Conservation (phyloP, 2,888 invertebrate genomes). For the Sarcophaga caerulescens region DNA sequence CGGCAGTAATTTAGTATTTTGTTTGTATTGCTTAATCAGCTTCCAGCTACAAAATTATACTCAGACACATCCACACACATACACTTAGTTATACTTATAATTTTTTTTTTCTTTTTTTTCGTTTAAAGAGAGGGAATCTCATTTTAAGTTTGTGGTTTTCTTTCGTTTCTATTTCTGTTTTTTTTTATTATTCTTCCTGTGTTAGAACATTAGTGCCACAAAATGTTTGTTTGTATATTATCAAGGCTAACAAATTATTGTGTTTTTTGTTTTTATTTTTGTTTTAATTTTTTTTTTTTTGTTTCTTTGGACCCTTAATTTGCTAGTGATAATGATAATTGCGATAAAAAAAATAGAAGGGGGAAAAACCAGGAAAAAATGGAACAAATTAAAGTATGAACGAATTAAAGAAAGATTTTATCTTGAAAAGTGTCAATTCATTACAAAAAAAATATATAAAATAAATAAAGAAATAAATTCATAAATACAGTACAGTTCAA, state of each 20-base stretch:
- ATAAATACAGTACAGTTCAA: too few species aligned
- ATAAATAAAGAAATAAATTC: too few species aligned
- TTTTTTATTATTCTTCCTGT: background rate
- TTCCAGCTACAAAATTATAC: constrained; percentile 52
- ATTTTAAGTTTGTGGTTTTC: constrained; percentile 39
- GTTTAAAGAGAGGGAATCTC: background rate
- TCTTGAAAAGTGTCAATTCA: too few species aligned
- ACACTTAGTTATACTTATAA: background rate
- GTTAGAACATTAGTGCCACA: constrained; percentile 27
- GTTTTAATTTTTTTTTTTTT: background rate
- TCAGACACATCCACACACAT: constrained; percentile 18
- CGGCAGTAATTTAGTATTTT: constrained; percentile 45
- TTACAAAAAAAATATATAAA: too few species aligned
- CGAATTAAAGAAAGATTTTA: background rate
- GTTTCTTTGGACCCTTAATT: constrained; percentile 21
- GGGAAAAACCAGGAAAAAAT: background rate
- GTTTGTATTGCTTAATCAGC: constrained; percentile 62
- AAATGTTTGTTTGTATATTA: constrained; percentile 19
- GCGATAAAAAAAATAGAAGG: background rate
- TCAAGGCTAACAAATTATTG: constrained; percentile 24
- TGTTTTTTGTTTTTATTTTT: constrained; percentile 7
- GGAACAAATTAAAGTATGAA: background rate
- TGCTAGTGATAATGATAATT: constrained; percentile 31
- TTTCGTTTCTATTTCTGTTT: background rate
- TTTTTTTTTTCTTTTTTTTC: background rate